Evolutionary conservation across 1,140 invertebrate species (phyloP).

Genomic region (Drosophila setifemur): DNA sequence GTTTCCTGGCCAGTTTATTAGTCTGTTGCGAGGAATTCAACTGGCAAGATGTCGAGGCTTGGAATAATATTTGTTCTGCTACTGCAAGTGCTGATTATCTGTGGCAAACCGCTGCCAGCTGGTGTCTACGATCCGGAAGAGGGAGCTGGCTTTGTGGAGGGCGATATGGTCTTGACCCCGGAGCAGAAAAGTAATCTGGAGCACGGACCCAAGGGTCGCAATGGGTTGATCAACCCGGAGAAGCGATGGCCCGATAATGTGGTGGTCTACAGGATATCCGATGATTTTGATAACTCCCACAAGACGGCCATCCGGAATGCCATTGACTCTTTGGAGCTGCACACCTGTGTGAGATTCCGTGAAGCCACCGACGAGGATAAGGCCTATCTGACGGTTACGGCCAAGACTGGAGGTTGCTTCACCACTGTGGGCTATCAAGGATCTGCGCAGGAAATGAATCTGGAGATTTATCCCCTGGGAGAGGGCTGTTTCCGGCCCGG

Average conservation of each 20-base stretch:
- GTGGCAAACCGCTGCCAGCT: constrained; percentile 22
- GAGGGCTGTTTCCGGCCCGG: constrained; percentile 84
- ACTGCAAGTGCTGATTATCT: neutral
- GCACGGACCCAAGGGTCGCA: constrained; percentile 70
- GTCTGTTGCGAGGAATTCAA: constrained; percentile 25
- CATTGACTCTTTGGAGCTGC: constrained; percentile 52
- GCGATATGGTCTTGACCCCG: constrained; percentile 83
- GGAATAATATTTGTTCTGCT: constrained; percentile 28
- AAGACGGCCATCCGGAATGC: constrained; percentile 52
- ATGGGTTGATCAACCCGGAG: constrained; percentile 85
- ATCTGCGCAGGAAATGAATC: constrained; percentile 83
- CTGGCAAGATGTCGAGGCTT: constrained; percentile 46
- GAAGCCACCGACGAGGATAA: constrained; percentile 60
- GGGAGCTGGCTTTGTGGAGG: constrained; percentile 70
- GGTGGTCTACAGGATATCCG: constrained; percentile 85
- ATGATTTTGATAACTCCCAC: constrained; percentile 58
- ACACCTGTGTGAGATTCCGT: constrained; percentile 54
- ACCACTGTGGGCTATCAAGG: constrained; percentile 84
- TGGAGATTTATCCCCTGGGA: constrained; percentile 80
- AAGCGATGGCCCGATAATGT: constrained; percentile 86
- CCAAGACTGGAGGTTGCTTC: constrained; percentile 83
- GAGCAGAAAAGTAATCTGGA: constrained; percentile 62
- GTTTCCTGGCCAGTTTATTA: constrained; percentile 12
- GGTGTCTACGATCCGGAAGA: constrained; percentile 58
- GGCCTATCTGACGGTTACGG: constrained; percentile 47